Conservation (phyloP, 2,888 invertebrate species). For the Schizaphis graminum region DNA sequence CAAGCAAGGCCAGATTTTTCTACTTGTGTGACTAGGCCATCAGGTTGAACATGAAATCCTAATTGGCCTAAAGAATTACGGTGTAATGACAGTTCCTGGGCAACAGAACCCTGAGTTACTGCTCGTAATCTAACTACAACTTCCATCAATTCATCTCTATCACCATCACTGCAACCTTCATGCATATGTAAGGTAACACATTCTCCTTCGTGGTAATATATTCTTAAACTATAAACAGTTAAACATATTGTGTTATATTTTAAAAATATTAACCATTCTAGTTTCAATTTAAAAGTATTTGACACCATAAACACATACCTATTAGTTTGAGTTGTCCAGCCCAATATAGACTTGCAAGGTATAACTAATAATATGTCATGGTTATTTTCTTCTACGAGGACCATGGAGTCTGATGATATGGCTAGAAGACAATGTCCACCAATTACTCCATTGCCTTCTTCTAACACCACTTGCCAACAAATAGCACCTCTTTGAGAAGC, state of each 20-base stretch:
- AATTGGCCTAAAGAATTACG: slow-evolving; percentile 87
- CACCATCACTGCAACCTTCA: slow-evolving; percentile 74
- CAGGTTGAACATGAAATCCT: slow-evolving; percentile 89
- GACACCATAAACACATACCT: slow-evolving; percentile 71
- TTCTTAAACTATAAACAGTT: slow-evolving; percentile 75
- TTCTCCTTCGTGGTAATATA: slow-evolving; percentile 95
- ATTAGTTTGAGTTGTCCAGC: slow-evolving; percentile 77
- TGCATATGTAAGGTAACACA: slow-evolving; percentile 86
- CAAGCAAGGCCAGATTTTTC: slow-evolving; percentile 81
- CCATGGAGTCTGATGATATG: slow-evolving; percentile 88
- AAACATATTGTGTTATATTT: not conserved
- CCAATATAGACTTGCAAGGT: slow-evolving; percentile 85
- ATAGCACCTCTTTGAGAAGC: slow-evolving; percentile 82
- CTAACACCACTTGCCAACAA: slow-evolving; percentile 84
- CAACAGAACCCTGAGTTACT: slow-evolving; percentile 83
- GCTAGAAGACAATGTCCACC: slow-evolving; percentile 86
- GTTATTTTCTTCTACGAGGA: slow-evolving; percentile 86
- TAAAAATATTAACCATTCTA: not conserved
- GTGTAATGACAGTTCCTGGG: slow-evolving; percentile 84
- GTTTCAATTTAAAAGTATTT: not conserved
- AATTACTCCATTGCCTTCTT: slow-evolving; percentile 78
- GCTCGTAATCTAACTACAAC: slow-evolving; percentile 84
- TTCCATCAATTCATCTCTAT: slow-evolving; percentile 80
- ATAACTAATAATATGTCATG: slow-evolving; percentile 88
- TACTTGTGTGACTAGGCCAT: slow-evolving; percentile 95